Percentiles rank a stretch among this genome's conserved stretches.
Evolutionary conservation across 2,888 invertebrate genomes (phyloP).

Genomic region (Octonoba sinensis): DNA sequence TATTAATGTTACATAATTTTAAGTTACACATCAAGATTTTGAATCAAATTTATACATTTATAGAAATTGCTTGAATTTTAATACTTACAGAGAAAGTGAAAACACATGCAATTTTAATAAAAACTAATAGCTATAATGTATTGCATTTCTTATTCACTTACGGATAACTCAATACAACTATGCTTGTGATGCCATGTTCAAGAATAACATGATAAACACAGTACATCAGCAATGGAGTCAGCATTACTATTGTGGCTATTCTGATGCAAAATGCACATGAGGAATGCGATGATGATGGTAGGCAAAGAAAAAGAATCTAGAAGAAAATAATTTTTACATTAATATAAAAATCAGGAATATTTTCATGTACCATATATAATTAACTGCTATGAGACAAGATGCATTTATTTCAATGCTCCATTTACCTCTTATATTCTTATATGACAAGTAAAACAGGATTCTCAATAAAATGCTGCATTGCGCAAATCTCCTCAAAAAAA

Average conservation of each 20-base stretch:
- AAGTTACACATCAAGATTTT: too few relatives aligned
- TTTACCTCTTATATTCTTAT: too few relatives aligned
- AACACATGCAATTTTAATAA: too few relatives aligned
- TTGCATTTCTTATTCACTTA: conserved; percentile 75
- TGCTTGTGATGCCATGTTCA: conserved; percentile 82
- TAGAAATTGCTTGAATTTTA: too few relatives aligned
- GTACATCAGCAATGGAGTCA: conserved; percentile 67
- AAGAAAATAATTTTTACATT: conserved; percentile 66
- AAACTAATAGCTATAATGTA: not conserved
- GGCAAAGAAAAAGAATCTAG: conserved; percentile 55
- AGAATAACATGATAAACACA: conserved; percentile 79
- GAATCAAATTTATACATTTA: too few relatives aligned
- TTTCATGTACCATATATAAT: not conserved
- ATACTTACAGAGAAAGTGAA: too few relatives aligned
- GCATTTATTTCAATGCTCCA: too few relatives aligned
- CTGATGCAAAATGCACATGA: conserved; percentile 22
- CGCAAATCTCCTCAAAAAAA: too few relatives aligned
- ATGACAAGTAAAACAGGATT: too few relatives aligned
- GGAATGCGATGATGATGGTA: conserved; percentile 50
- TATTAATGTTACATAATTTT: too few relatives aligned
- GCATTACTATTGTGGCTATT: conserved; percentile 17
- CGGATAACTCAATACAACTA: conserved; percentile 91
- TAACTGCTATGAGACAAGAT: not conserved
- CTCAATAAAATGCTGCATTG: too few relatives aligned
- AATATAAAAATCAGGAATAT: not conserved